Evolutionary conservation across 2,888 invertebrate genomes (phyloP).

Genomic region (Malacosoma neustria): DNA sequence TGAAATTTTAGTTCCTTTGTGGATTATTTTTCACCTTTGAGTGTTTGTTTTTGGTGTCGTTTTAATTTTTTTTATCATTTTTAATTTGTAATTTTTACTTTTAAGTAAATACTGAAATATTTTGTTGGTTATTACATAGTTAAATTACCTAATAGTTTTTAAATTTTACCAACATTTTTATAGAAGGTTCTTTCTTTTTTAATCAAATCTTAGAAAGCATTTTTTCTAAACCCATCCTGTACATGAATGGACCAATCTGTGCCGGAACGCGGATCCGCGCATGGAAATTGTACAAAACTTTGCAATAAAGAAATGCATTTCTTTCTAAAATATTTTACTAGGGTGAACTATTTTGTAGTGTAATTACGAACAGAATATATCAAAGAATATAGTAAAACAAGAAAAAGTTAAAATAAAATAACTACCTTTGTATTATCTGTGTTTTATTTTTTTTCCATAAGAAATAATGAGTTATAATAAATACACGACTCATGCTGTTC

Average conservation of each 20-base stretch:
- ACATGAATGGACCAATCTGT: constrained; percentile 1
- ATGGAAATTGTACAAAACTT: constrained; percentile 5
- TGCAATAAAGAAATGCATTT: constrained; percentile 3
- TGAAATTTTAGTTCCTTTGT: no score
- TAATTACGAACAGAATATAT: constrained; percentile 3
- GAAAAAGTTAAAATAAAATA: constrained; percentile 2
- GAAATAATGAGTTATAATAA: constrained; percentile 3
- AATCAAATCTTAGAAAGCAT: no score
- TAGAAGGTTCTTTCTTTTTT: no score
- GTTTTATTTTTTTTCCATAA: constrained; percentile 1
- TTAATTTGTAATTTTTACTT: no score
- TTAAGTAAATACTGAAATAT: no score
- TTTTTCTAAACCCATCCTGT: no score
- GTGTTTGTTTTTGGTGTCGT: no score
- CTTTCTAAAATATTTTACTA: constrained; percentile 5
- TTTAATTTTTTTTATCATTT: no score
- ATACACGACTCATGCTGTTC: background rate
- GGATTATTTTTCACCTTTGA: no score
- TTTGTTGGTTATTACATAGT: no score
- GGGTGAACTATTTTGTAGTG: constrained; percentile 2
- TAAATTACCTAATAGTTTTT: no score
- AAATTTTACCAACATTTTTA: no score
- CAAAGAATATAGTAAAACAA: constrained; percentile 5
- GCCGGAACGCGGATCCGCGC: constrained; percentile 8
- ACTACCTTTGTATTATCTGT: constrained; percentile 3